These are phyloP conservation scores for Drosophila arawakana DNA, from an alignment of 1,140 invertebrate species.

Conservation along the genomic window DNA sequence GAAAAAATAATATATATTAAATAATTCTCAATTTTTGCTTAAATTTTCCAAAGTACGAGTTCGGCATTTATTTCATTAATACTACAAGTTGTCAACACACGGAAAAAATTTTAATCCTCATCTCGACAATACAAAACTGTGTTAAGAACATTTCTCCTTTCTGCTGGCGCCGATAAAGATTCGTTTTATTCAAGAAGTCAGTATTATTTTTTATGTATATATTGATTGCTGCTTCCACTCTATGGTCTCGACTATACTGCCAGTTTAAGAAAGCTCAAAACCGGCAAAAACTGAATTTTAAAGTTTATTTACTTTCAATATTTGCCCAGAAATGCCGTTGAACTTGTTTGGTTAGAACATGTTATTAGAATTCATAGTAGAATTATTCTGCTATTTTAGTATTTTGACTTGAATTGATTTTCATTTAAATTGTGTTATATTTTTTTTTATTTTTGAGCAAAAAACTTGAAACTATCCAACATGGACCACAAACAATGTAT, in stretches of 20 bases:
- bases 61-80: no score
- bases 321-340: constrained; percentile 77
- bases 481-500: constrained; percentile 53
- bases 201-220: not conserved
- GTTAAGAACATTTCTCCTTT: no score
- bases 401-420: constrained; percentile 8
- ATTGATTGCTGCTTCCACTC: not conserved
- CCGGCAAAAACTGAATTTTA: constrained; percentile 10
- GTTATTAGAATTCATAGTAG: constrained; percentile 53
- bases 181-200: no score
- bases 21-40: no score
- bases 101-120: no score
- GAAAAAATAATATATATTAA: no score
- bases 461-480: constrained; percentile 58
- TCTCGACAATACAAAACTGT: no score
- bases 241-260: constrained; percentile 28
- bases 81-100: no score
- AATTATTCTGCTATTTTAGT: constrained; percentile 43
- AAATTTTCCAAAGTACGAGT: no score
- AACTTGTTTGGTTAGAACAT: constrained; percentile 76
- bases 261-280: constrained; percentile 38
- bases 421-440: no score
- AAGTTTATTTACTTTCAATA: constrained; percentile 68
- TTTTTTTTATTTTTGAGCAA: constrained; percentile 25
- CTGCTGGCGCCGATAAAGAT: no score